Base-by-base conservation (phyloP, 2,888 invertebrate species). In the Drosophila buzzatii region DNA sequence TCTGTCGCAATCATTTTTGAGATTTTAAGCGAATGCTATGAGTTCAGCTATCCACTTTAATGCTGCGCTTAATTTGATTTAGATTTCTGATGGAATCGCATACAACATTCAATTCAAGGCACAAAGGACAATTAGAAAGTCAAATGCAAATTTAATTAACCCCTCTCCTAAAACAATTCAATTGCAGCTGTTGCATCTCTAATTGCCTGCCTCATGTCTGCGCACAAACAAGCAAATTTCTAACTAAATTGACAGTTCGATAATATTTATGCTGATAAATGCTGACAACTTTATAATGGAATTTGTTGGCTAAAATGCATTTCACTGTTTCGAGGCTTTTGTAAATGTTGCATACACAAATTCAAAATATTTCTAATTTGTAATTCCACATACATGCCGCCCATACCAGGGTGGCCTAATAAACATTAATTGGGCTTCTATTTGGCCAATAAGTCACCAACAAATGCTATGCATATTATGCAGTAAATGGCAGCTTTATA, bases 101-200 rank as follows among this genome's bases (percentile, higher is more conserved):
- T 16, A 52, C 51, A 60, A 37, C 5, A 53, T 37, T 27, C 51
- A 65, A 39, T 39, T n/a, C 33, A 44, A 33, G 31, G 31, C 39
- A 66, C 76, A 79, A 79, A 77, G 61, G 60, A 20, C 75, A 70
- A 70, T 59, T 42, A 31, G 27, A 57, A 66, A 76, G 60, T 79
- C 42, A 44, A 79, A 57, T 60, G 35, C 42, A 75, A 77, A 77
- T 63, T 75, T 16, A 66, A 79, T 79, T 65, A 79, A 42, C 56
- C 42, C 52, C 18, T 39, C 39, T 41, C 37, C 51, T 52, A 14
- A 27, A 55, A 51, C 51, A 77, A 77, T 77, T 77, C 27, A 45
- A 72, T 33, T 57, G 47, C 1, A 23, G 10, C 16, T 6, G n/a
- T 18, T 35, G 39, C 47, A 66, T 55, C 61, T 61, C 35, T 51